Percentiles rank a stretch among this genome's conserved stretches.
phyloP scores from a whole-genome alignment of 2,888 invertebrate genomes.

The Pandemis cinnamomeana region DNA sequence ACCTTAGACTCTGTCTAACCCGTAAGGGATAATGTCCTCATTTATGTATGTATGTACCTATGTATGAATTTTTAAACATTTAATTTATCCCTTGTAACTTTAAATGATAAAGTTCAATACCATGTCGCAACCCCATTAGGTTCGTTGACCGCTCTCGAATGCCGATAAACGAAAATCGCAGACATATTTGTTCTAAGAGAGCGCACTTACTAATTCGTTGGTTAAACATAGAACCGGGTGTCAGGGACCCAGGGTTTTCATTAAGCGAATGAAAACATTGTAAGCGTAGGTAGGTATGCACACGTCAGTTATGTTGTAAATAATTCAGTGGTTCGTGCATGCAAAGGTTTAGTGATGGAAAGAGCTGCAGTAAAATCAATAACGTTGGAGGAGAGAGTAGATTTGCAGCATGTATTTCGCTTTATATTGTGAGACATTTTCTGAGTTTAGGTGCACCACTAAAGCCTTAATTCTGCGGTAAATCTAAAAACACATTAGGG shows the following conservation, averaged over 20 bases:
- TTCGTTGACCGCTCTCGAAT: constrained; percentile 30
- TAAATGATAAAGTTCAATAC: background rate
- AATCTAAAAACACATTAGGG: too few relatives aligned
- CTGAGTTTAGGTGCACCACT: background rate
- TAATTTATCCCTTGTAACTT: background rate
- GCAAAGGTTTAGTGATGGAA: constrained; percentile 17
- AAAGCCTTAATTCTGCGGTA: too few relatives aligned
- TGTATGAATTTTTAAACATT: too few relatives aligned
- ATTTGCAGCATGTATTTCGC: background rate
- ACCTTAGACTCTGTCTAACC: too few relatives aligned
- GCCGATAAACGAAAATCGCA: constrained; percentile 41
- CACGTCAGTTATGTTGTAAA: constrained; percentile 29
- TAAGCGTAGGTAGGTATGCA: constrained; percentile 60
- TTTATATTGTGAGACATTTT: background rate
- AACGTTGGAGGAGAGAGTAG: background rate
- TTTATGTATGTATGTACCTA: too few relatives aligned
- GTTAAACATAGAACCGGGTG: constrained; percentile 65
- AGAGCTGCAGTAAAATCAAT: constrained; percentile 7
- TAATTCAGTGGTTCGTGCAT: constrained; percentile 38
- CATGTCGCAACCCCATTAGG: constrained; percentile 14
- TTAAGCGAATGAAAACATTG: constrained; percentile 66
- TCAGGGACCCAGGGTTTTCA: constrained; percentile 81
- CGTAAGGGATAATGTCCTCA: too few relatives aligned
- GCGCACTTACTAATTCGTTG: constrained; percentile 58
- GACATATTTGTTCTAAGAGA: constrained; percentile 41